phyloP scores from a whole-genome alignment of 2,888 invertebrate genomes.

The Drosophila basisetae region DNA sequence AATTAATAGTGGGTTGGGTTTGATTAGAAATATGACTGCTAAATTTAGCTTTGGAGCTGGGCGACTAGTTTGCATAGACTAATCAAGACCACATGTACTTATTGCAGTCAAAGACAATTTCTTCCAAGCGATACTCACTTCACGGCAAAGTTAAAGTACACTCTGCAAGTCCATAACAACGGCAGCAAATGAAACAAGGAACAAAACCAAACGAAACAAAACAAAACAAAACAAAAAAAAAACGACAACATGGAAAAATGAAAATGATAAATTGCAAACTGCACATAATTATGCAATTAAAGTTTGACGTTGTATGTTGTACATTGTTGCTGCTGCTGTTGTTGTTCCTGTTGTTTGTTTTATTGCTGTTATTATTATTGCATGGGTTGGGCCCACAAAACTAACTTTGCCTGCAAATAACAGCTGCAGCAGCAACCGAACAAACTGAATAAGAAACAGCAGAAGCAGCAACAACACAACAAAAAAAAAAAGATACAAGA shows the following conservation, averaged over 20 bases:
- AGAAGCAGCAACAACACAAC: constrained; percentile 28
- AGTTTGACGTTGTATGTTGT: constrained; percentile 82
- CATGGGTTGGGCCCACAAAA: constrained; percentile 59
- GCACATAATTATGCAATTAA: constrained; percentile 86
- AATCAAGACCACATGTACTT: neutral
- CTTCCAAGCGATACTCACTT: neutral
- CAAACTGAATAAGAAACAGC: constrained; percentile 36
- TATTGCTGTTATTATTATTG: constrained; percentile 73
- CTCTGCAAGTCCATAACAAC: neutral
- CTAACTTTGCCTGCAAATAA: constrained; percentile 55
- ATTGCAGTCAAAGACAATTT: neutral
- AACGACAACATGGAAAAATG: constrained; percentile 78
- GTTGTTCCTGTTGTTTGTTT: constrained; percentile 46
- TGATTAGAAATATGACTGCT: no score
- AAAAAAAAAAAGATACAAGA: constrained; percentile 40
- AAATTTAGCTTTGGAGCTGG: neutral
- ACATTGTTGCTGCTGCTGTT: constrained; percentile 32
- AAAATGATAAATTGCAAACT: constrained; percentile 86
- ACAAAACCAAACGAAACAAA: constrained; percentile 33
- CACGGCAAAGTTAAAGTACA: neutral
- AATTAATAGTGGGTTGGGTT: neutral
- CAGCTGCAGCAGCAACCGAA: constrained; percentile 42
- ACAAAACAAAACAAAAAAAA: constrained; percentile 47
- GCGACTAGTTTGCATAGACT: neutral
- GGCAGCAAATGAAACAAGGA: constrained; percentile 23